Percentiles rank a stretch among this genome's conserved stretches.
Evolutionary conservation across 2,113 vertebrate species (phyloP).

Genomic region (Heteronetta atricapilla): DNA sequence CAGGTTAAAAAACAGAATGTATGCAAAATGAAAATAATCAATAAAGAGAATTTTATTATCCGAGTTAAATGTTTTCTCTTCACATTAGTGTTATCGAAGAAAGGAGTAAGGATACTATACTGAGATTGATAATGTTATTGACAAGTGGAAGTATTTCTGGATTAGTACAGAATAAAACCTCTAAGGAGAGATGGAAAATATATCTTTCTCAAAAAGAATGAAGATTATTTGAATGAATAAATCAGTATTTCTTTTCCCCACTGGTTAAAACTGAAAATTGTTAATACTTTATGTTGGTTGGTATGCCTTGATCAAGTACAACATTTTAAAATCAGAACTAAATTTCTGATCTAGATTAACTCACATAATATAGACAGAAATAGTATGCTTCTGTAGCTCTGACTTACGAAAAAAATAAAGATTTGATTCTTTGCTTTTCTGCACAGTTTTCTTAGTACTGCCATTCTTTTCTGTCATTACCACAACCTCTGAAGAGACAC

Average conservation of each 20-base stretch:
- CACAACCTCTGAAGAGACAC: background rate
- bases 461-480: background rate
- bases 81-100: background rate
- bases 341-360: background rate
- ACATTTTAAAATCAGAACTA: background rate
- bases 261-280: background rate
- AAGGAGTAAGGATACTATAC: background rate
- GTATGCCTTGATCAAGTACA: background rate
- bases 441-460: background rate
- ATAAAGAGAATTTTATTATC: constrained; percentile 2
- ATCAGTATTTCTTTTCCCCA: background rate
- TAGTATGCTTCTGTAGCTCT: background rate
- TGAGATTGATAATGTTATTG: background rate
- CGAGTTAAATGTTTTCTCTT: constrained; percentile 13
- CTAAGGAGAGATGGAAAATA: background rate
- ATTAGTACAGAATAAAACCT: background rate
- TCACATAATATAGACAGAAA: background rate
- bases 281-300: background rate
- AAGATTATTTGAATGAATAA: background rate
- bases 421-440: background rate
- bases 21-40: background rate
- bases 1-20: background rate
- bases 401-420: background rate
- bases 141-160: background rate
- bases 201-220: background rate